Evolutionary conservation across 1,140 invertebrate species (phyloP).

Genomic region (Hestina assimilis): DNA sequence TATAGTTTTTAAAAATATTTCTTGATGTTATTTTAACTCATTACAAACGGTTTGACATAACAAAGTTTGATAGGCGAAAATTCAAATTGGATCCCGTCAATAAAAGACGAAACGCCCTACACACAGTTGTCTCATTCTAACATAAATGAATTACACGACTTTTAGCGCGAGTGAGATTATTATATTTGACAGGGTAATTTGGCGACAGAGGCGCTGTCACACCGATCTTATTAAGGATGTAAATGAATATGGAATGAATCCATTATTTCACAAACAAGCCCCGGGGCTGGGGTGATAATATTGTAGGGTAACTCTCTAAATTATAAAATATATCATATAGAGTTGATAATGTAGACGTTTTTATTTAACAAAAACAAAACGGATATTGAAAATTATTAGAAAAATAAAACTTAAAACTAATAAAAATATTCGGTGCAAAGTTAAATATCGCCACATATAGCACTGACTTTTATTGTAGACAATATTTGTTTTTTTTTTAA

Average conservation of each 20-base stretch:
- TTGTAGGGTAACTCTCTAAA: conserved; percentile 57
- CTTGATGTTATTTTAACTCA: too few relatives aligned
- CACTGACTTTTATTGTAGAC: too few relatives aligned
- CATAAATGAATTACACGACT: conserved; percentile 43
- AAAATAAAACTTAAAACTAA: neutral
- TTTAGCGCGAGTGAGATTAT: conserved; percentile 61
- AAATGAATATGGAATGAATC: conserved; percentile 78
- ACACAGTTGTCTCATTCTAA: conserved; percentile 37
- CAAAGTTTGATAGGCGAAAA: conserved; percentile 62
- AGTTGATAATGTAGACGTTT: conserved; percentile 34
- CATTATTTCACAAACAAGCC: conserved; percentile 77
- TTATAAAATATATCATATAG: conserved; percentile 36
- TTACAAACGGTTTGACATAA: conserved; percentile 41
- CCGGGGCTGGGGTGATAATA: conserved; percentile 60
- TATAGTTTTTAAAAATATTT: too few relatives aligned
- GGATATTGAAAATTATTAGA: neutral
- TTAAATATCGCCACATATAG: too few relatives aligned
- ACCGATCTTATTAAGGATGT: conserved; percentile 74
- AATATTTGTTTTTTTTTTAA: too few relatives aligned
- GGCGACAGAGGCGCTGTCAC: conserved; percentile 58
- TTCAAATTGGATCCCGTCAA: conserved; percentile 64
- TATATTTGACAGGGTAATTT: conserved; percentile 73
- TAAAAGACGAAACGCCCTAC: conserved; percentile 30
- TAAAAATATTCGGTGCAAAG: neutral
- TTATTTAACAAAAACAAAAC: neutral